Evolutionary conservation across 2,113 vertebrate genomes (phyloP).

Genomic region (Ictalurus punctatus): DNA sequence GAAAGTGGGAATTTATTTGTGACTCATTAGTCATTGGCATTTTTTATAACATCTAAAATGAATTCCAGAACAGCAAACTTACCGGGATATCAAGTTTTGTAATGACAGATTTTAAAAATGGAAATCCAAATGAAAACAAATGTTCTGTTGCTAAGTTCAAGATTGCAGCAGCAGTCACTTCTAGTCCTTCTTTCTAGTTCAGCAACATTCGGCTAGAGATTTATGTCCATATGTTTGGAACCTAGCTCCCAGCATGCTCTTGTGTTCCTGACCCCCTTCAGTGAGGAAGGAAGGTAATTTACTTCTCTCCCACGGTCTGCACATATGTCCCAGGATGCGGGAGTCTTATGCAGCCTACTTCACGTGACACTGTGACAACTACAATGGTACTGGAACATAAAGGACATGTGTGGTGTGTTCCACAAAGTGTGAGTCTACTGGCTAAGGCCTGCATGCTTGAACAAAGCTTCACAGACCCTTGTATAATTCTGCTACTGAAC

Average conservation of each 20-base stretch:
- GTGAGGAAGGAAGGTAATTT: conserved; percentile 51
- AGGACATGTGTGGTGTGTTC: neutral
- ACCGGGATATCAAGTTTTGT: neutral
- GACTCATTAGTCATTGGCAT: neutral
- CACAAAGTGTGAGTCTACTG: conserved; percentile 19
- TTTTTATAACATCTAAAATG: neutral
- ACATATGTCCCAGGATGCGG: conserved; percentile 53
- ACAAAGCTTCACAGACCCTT: neutral
- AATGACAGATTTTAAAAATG: neutral
- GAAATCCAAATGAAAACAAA: neutral
- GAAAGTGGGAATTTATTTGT: neutral
- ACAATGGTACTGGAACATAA: conserved; percentile 12
- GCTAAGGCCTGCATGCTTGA: conserved; percentile 27
- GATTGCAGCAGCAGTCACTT: conserved; percentile 15
- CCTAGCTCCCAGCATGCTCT: conserved; percentile 45
- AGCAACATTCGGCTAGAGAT: conserved; percentile 27
- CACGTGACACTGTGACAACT: conserved; percentile 19
- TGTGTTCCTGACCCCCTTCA: conserved; percentile 28
- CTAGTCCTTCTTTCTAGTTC: conserved; percentile 5
- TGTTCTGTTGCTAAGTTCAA: neutral
- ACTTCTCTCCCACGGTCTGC: conserved; percentile 38
- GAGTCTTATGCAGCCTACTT: conserved; percentile 32
- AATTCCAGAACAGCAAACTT: neutral
- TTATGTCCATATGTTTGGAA: conserved; percentile 38
- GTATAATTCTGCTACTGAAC: neutral